Base-by-base conservation (phyloP, 92 coral and sea anemone genomes). In the Ricordea florida region DNA sequence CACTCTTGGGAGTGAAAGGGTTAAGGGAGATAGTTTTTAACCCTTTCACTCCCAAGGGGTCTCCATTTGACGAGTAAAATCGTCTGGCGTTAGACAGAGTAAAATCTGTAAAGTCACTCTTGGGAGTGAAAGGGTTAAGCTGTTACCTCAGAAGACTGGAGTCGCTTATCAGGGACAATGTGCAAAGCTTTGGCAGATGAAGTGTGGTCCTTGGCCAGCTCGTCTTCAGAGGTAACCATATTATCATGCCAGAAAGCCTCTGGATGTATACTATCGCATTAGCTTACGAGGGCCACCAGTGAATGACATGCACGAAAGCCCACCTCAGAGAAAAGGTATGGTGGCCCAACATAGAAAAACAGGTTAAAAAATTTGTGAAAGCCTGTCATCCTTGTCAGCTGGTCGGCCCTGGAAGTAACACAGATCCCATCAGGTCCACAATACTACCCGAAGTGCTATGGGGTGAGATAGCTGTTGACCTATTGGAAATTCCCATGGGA, bases 371-470 rank as follows among this genome's bases (percentile, higher is more conserved):
- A 22, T 28, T 13, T 6, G 34, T 76, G 10, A 36, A 26, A 35
- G 63, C 76, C 20, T 78, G 78, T 37, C 34, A 78, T 57, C 78
- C 69, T 11, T 78, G 69, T 49, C 84, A 53, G 62, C 65, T 69
- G 10, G 79, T 84, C 8, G 80, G 85, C 21, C 85, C 75, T 27
- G 48, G 80, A 78, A 22, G 56, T 31, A 78, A 78, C 32, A 77
- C 87, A 62, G 87, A 85, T 24, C 90, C 82, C 5, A 53, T 62
- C 26, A 34, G 73, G 33, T 73, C 81, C 51, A 83, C 93, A 10
- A 76, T 40, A 21, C 74, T 83, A 48, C 86, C 78, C 5, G 89
- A 83, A 47, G 86, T 78, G 2, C 89, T 79, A 3, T 83, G 83
- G 89, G 36, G 18, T 5, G 86, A 87, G 81, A 14, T 61, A 16